Evolutionary conservation across 1,140 invertebrate species (phyloP).

Genomic region (Heliconius melpomene): DNA sequence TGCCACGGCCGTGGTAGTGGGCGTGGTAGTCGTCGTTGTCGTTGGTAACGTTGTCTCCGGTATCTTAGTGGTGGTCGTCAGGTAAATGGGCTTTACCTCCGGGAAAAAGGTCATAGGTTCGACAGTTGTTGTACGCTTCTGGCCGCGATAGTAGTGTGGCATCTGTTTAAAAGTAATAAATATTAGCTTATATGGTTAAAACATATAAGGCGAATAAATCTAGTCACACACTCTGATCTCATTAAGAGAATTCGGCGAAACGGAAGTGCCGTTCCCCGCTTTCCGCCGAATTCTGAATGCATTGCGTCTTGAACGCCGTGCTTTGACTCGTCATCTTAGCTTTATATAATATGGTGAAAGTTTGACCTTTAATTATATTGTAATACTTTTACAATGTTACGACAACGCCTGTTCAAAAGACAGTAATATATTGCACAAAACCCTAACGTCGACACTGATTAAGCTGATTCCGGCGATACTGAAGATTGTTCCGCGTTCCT

Average conservation of each 20-base stretch:
- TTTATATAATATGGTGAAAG: too few relatives aligned
- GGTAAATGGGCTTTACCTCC: conserved; percentile 29
- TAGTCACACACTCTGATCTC: background rate
- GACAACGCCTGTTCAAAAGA: background rate
- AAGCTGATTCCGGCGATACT: background rate
- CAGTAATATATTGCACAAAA: background rate
- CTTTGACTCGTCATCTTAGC: background rate
- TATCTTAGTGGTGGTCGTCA: background rate
- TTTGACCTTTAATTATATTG: background rate
- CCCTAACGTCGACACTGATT: background rate
- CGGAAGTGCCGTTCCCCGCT: too few relatives aligned
- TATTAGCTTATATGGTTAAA: background rate
- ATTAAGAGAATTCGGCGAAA: background rate
- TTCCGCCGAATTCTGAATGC: too few relatives aligned
- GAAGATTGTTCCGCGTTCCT: background rate
- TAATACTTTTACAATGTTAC: background rate
- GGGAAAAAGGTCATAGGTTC: conserved; percentile 32
- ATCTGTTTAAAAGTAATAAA: conserved; percentile 43
- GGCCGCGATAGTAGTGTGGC: conserved; percentile 50
- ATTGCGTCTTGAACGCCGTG: too few relatives aligned
- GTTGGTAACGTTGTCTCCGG: conserved; percentile 8
- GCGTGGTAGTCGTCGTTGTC: background rate
- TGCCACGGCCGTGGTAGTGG: background rate
- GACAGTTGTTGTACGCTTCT: conserved; percentile 49
- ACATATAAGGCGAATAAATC: too few relatives aligned